Evolutionary conservation across 2,113 vertebrate species (phyloP).

Genomic region (Rana temporaria): DNA sequence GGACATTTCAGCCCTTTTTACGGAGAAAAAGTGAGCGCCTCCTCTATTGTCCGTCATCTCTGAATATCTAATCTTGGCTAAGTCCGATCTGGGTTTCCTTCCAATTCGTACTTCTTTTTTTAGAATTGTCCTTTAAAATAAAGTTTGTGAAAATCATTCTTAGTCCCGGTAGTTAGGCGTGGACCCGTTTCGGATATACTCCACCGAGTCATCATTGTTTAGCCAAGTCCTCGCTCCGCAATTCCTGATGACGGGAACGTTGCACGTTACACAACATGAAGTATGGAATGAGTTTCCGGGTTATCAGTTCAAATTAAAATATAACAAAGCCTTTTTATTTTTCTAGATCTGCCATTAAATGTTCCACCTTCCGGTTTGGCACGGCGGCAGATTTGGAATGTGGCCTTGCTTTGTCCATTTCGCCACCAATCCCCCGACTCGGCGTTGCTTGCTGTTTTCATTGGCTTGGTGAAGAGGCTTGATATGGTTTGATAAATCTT

Average conservation of each 20-base stretch:
- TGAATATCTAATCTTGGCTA: background rate
- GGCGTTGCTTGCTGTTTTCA: background rate
- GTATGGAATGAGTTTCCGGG: constrained; percentile 10
- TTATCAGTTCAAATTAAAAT: background rate
- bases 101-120: background rate
- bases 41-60: too few species aligned
- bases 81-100: background rate
- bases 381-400: background rate
- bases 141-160: too few species aligned
- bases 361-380: background rate
- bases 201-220: background rate
- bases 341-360: background rate
- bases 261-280: background rate
- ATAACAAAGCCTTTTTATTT: background rate
- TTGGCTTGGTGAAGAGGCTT: background rate
- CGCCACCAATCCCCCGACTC: background rate
- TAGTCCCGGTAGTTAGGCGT: too few species aligned
- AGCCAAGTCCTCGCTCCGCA: background rate
- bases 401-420: background rate
- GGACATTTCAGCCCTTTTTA: background rate
- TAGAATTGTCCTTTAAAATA: too few species aligned
- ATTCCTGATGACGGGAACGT: background rate
- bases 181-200: too few species aligned
- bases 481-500: background rate
- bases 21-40: background rate